These are phyloP conservation scores for Caenorhabditis auriculariae DNA, from an alignment of 2,888 invertebrate species.

Conservation along the genomic window DNA sequence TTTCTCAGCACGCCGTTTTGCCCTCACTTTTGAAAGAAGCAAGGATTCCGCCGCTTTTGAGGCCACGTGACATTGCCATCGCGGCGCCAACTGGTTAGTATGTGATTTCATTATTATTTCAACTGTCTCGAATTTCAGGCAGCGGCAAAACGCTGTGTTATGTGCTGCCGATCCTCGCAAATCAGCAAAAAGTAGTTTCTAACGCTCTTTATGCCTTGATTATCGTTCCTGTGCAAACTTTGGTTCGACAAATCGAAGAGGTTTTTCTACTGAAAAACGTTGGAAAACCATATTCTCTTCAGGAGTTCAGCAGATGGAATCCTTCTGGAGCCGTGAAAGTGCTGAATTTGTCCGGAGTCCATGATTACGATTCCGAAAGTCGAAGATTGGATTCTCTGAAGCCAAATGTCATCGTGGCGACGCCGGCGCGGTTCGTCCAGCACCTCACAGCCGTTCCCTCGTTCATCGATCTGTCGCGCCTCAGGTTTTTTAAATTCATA, in stretches of 20 bases:
- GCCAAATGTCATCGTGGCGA: conserved; percentile 83
- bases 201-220: conserved; percentile 76
- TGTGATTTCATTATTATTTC: too few species aligned
- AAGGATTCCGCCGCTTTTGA: conserved; percentile 55
- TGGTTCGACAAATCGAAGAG: conserved; percentile 70
- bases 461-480: conserved; percentile 72
- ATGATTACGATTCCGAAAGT: conserved; percentile 26
- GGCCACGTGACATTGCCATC: conserved; percentile 88
- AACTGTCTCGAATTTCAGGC: conserved; percentile 18
- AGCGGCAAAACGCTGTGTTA: conserved; percentile 95
- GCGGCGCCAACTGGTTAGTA: conserved; percentile 85
- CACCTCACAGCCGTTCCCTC: conserved; percentile 74
- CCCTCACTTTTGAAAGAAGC: conserved; percentile 42
- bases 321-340: conserved; percentile 7
- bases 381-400: conserved; percentile 3
- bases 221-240: conserved; percentile 88
- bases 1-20: conserved; percentile 49
- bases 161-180: conserved; percentile 77
- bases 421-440: conserved; percentile 88
- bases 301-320: conserved; percentile 15
- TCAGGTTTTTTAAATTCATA: conserved; percentile 35
- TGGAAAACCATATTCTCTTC: conserved; percentile 1
- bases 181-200: conserved; percentile 17
- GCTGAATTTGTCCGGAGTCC: conserved; percentile 10
- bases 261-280: conserved; percentile 3